Conservation (phyloP, 2,797 vertebrate species). For the Periparus ater region DNA sequence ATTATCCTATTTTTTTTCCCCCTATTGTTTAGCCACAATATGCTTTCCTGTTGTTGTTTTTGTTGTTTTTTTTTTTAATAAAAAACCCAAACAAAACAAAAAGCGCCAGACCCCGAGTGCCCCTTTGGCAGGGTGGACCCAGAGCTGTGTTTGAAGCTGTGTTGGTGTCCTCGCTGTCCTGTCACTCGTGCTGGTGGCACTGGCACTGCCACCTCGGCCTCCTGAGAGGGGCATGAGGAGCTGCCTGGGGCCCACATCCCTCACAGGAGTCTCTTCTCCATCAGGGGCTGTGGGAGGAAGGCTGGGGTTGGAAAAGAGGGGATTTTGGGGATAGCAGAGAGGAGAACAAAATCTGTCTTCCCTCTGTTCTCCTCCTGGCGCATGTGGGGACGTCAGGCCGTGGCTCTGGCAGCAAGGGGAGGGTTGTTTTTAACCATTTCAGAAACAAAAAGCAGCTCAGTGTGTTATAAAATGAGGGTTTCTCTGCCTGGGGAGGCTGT, state of each 20-base stretch:
- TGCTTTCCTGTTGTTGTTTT: slow-evolving; percentile 37
- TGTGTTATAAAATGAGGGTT: neutral
- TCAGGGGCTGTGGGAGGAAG: neutral
- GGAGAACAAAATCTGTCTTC: neutral
- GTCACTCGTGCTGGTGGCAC: neutral
- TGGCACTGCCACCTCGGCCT: neutral
- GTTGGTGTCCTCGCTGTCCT: neutral
- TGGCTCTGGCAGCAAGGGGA: fast-evolving
- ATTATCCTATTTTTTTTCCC: neutral
- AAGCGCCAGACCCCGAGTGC: neutral
- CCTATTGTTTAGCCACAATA: slow-evolving; percentile 50
- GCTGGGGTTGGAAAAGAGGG: neutral
- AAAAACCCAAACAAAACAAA: neutral
- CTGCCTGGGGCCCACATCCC: neutral
- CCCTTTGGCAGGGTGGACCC: neutral
- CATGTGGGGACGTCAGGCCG: fast-evolving
- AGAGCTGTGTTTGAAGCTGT: neutral
- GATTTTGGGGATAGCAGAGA: neutral
- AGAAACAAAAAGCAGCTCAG: neutral
- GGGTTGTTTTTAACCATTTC: neutral
- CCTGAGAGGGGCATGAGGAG: neutral
- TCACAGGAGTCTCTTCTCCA: fast-evolving
- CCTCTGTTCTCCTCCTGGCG: neutral
- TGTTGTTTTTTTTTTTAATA: neutral
- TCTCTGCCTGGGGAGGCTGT: neutral